phyloP scores from a whole-genome alignment of 2,113 vertebrate genomes.

The Dromas ardeola region DNA sequence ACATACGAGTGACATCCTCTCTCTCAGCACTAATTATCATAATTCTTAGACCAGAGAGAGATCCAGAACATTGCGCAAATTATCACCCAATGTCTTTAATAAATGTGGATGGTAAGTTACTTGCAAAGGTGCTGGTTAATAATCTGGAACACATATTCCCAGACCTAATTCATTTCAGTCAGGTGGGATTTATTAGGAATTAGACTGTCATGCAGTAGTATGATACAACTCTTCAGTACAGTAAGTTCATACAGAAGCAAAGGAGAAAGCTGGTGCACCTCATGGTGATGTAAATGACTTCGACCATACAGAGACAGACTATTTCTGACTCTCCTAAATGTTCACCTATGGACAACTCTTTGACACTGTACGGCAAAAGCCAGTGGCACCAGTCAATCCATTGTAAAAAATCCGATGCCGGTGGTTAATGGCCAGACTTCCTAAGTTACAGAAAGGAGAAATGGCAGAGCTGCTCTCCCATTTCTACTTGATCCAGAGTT shows the following conservation, averaged over 20 bases:
- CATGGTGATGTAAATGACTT: neutral
- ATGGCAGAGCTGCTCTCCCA: neutral
- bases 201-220: constrained; percentile 48
- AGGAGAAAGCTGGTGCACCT: neutral
- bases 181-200: constrained; percentile 73
- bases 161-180: constrained; percentile 72
- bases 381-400: neutral
- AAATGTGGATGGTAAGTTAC: constrained; percentile 73
- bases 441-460: neutral
- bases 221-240: constrained; percentile 51
- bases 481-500: neutral
- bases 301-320: neutral
- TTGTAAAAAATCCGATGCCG: fast-evolving
- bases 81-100: constrained; percentile 75
- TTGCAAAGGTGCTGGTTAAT: constrained; percentile 75
- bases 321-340: neutral
- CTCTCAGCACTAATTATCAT: constrained; percentile 63
- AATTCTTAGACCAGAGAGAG: constrained; percentile 65
- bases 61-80: constrained; percentile 72
- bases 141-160: constrained; percentile 75
- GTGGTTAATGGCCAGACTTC: neutral
- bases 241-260: constrained; percentile 51
- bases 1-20: constrained; percentile 45
- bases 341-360: neutral
- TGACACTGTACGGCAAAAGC: neutral